Conservation (phyloP, 2,113 vertebrate species). For the Megatriorchis doriae region DNA sequence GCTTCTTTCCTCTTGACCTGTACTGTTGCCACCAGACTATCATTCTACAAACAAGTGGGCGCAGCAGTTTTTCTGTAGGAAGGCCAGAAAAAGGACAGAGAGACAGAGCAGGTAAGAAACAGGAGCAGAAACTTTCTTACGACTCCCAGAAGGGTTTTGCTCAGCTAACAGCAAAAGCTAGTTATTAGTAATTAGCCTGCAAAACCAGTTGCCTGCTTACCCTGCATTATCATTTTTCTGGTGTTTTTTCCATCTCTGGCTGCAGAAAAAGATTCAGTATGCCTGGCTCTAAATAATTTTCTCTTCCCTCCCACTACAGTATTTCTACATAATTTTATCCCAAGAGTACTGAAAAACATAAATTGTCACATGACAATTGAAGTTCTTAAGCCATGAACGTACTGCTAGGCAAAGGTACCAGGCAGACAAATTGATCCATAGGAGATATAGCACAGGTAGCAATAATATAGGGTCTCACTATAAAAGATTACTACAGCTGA, state of each 20-base stretch:
- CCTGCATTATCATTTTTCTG: background rate
- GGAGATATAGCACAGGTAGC: background rate
- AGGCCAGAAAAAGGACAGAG: background rate
- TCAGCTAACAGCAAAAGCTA: background rate
- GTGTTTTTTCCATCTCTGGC: background rate
- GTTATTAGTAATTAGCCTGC: background rate
- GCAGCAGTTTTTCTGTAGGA: background rate
- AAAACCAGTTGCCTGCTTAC: background rate
- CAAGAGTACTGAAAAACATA: background rate
- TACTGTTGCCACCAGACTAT: background rate
- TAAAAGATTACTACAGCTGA: background rate
- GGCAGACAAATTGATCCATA: background rate
- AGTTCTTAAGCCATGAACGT: background rate
- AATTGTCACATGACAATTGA: background rate
- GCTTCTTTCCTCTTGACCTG: background rate
- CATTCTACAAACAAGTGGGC: background rate
- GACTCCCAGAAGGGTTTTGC: background rate
- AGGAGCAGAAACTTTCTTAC: background rate
- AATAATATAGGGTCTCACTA: background rate
- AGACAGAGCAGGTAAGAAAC: background rate
- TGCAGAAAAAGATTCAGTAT: background rate
- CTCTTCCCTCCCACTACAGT: background rate
- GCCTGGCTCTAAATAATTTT: background rate
- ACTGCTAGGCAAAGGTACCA: background rate
- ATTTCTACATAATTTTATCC: background rate